Conservation (phyloP, 2,113 vertebrate species). For the Alethe diademata region DNA sequence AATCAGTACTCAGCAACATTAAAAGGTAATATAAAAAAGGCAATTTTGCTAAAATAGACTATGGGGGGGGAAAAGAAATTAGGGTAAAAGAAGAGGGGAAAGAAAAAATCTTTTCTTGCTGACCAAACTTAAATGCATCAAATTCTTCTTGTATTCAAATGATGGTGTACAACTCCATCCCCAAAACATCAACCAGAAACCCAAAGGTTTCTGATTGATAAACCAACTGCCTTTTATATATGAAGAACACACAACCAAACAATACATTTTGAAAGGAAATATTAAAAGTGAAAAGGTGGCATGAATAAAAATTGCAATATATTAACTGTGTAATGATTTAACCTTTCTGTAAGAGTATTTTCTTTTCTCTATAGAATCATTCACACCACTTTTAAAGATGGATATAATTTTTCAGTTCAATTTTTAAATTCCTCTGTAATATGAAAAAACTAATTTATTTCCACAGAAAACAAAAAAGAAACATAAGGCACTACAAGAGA, state of each 20-base stretch:
- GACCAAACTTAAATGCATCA: not conserved
- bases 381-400: not conserved
- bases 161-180: not conserved
- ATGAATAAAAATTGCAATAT: not conserved
- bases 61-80: fast-evolving
- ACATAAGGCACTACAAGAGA: not conserved
- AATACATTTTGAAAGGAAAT: not conserved
- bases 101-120: not conserved
- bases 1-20: no score
- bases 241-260: not conserved
- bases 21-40: not conserved
- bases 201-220: not conserved
- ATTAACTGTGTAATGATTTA: not conserved
- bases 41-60: not conserved
- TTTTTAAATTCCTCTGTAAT: not conserved
- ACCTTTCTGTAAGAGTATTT: not conserved
- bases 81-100: not conserved
- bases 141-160: not conserved
- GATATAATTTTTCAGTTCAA: not conserved
- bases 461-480: not conserved
- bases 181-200: not conserved
- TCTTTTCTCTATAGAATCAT: not conserved
- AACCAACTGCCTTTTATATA: not conserved
- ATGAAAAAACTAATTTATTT: not conserved
- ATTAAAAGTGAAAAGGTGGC: not conserved